Conservation (phyloP, 2,797 vertebrate species). For the Triplophysa yarkandensis region DNA sequence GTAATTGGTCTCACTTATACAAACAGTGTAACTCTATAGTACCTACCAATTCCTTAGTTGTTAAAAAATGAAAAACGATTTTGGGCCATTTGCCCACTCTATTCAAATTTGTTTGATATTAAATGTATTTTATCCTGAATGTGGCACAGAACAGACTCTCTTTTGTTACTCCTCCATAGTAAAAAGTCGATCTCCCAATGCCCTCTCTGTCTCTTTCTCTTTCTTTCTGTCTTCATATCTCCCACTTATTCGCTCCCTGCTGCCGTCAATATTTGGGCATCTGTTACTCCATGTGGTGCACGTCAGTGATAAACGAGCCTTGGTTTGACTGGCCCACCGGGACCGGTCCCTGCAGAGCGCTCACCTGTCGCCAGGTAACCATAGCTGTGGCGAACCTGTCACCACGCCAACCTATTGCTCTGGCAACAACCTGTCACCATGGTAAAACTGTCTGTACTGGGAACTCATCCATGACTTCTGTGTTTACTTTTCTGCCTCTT, state of each 20-base stretch:
- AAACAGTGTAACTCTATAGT: too few species aligned
- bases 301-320: constrained; percentile 59
- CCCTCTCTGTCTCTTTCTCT: neutral
- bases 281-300: constrained; percentile 58
- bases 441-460: constrained; percentile 43
- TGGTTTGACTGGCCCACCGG: constrained; percentile 39
- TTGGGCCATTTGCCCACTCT: neutral
- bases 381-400: constrained; percentile 52
- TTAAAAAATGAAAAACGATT: neutral
- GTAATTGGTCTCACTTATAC: too few species aligned
- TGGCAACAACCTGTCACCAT: constrained; percentile 49
- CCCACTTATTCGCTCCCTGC: constrained; percentile 30
- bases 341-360: constrained; percentile 49
- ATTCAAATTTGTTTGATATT: neutral
- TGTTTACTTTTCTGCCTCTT: constrained; percentile 19
- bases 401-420: constrained; percentile 43
- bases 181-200: neutral
- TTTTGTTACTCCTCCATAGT: neutral
- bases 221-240: neutral
- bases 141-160: neutral
- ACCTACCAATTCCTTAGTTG: neutral
- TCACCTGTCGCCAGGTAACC: constrained; percentile 59
- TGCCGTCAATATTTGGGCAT: constrained; percentile 48
- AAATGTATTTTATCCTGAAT: neutral
- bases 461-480: constrained; percentile 38